Evolutionary conservation across 2,888 invertebrate species (phyloP).

Genomic region (Lochmaea capreae): DNA sequence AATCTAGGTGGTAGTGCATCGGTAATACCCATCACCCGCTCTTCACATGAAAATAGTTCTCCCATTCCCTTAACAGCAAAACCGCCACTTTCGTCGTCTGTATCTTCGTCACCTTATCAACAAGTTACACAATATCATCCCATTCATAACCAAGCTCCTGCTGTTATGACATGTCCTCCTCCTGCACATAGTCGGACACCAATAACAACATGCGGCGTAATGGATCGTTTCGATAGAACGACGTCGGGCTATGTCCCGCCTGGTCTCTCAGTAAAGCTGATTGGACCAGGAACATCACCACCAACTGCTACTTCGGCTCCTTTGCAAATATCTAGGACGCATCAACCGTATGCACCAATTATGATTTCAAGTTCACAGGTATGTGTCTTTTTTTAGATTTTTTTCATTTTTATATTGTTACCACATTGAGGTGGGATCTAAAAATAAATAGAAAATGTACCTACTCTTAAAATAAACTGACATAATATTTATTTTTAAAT

Average conservation of each 20-base stretch:
- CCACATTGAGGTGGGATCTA: too few relatives aligned
- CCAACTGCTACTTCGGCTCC: conserved; percentile 65
- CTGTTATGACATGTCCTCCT: conserved; percentile 66
- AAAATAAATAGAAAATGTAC: too few relatives aligned
- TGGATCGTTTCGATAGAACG: conserved; percentile 46
- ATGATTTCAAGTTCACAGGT: conserved; percentile 61
- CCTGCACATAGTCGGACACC: conserved; percentile 67
- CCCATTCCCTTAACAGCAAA: conserved; percentile 72
- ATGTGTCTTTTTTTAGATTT: not conserved
- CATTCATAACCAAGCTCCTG: conserved; percentile 63
- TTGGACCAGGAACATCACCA: conserved; percentile 67
- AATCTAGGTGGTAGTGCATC: conserved; percentile 67
- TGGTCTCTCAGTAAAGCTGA: conserved; percentile 59
- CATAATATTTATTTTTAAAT: too few relatives aligned
- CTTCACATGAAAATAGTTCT: conserved; percentile 58
- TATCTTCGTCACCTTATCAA: conserved; percentile 69
- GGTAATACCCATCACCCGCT: conserved; percentile 69
- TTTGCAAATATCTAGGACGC: conserved; percentile 60
- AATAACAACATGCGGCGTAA: conserved; percentile 42
- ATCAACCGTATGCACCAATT: conserved; percentile 50
- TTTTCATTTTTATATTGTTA: too few relatives aligned
- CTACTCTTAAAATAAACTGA: too few relatives aligned
- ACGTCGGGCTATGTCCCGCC: conserved; percentile 56
- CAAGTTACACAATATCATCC: conserved; percentile 61
- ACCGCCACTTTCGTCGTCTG: conserved; percentile 63